Base-by-base conservation (phyloP, 2,113 vertebrate genomes). In the Paracanthobrama guichenoti region DNA sequence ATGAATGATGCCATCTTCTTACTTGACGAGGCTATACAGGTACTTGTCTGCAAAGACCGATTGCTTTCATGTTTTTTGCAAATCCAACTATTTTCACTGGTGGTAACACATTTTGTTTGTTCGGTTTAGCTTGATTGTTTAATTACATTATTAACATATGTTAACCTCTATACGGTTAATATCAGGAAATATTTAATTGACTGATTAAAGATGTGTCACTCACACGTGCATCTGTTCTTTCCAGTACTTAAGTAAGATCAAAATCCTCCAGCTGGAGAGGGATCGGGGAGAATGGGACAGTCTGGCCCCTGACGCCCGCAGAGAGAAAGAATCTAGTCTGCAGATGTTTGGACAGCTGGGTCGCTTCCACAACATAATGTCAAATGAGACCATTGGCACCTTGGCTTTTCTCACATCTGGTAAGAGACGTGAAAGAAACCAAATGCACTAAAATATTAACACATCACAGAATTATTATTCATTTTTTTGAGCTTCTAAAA, bases 281-380 rank as follows among this genome's bases (percentile, higher is more conserved):
- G 98, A 98, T 91, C 93, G 94, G 20, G 97, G 97, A 0, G 98
- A 99, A 75, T 99, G 98, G 97, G 97, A 98, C 46, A 90, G 85
- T 66, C 93, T 99, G 87, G 91, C 95, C 1, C 94, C 95, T 0
- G 98, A 99, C 86, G 95, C 95, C 67, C 95, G 96, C 22, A 94
- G 96, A 0, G 98, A 99, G 89, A 99, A 97, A 88, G 97, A 99
- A 86, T 96, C 97, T 0, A 98, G 96, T 89, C 94, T 99, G 77
- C 97, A 99, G 91, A 97, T 98, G 97, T 97, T 99, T 48, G 98
- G 97, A 72, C 98, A 99, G 93, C 93, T 99, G 90, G 98, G 96
- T 0, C 96, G 98, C 82, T 99, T 99, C 93, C 98, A 99, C 92
- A 99, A 99, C 89, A 99, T 99, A 90, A 99, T 99, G 98, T 99